phyloP scores from a whole-genome alignment of 2,888 invertebrate species.

The Synanthedon andrenaeformis region DNA sequence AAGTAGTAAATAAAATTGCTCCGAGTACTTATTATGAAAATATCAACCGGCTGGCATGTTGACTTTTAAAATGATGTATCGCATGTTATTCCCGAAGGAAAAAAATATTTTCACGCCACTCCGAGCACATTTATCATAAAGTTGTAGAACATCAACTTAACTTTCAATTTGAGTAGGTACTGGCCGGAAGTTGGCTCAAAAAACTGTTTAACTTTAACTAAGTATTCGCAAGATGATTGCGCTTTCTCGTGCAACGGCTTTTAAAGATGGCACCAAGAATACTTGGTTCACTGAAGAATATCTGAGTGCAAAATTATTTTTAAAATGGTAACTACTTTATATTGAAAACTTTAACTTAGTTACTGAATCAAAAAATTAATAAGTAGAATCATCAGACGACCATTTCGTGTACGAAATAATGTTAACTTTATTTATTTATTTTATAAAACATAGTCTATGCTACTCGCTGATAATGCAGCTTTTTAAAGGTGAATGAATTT shows the following conservation, averaged over 20 bases:
- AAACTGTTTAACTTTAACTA: constrained; percentile 19
- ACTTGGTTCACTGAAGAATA: background rate
- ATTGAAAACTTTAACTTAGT: no score
- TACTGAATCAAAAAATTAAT: no score
- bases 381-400: no score
- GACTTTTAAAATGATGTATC: constrained; percentile 6
- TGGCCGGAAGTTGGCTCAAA: constrained; percentile 8
- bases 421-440: no score
- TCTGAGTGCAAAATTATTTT: no score
- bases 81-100: constrained; percentile 1
- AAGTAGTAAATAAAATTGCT: background rate
- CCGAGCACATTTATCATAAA: constrained; percentile 14
- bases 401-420: no score
- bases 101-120: background rate
- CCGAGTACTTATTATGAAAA: background rate
- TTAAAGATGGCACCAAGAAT: constrained; percentile 13
- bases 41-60: constrained; percentile 2
- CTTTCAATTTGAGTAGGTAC: constrained; percentile 17
- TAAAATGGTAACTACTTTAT: no score
- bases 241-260: constrained; percentile 12
- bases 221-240: constrained; percentile 14
- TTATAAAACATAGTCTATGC: no score
- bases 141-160: constrained; percentile 14
- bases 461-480: no score
- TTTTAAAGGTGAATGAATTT: no score